Percentiles rank a stretch among this genome's conserved stretches.
phyloP scores from a whole-genome alignment of 2,113 vertebrate species.

The Aegotheles bennettii region DNA sequence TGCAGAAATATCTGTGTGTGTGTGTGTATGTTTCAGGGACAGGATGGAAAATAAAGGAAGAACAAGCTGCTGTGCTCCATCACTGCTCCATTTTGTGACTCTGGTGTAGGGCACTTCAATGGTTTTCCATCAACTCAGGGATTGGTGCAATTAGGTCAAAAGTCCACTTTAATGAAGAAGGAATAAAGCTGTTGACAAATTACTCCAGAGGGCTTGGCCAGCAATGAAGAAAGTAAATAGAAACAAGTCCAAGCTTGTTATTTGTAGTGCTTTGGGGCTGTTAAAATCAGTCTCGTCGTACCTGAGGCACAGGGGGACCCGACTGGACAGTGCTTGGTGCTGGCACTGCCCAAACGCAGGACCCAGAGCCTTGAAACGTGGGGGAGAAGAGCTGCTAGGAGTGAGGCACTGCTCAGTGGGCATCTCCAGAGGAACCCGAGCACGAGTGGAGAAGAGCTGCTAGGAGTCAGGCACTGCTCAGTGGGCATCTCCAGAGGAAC shows the following conservation, averaged over 20 bases:
- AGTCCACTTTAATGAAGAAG: neutral
- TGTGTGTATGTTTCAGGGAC: rapidly evolving
- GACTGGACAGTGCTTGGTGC: neutral
- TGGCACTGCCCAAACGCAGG: neutral
- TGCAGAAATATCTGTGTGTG: neutral
- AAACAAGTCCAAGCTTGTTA: neutral
- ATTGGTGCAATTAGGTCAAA: neutral
- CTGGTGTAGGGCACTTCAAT: neutral
- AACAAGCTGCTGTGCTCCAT: rapidly evolving
- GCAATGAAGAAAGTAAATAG: neutral
- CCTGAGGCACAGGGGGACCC: neutral
- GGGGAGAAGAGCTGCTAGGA: neutral
- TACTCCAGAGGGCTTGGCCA: neutral
- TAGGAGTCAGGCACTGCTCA: neutral
- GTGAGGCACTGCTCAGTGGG: neutral
- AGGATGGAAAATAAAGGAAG: neutral
- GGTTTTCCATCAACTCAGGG: neutral
- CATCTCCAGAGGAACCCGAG: neutral
- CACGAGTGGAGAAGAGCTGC: neutral
- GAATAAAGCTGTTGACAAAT: neutral
- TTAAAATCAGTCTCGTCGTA: neutral
- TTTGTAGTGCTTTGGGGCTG: neutral
- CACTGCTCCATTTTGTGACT: neutral
- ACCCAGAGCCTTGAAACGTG: rapidly evolving
- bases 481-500: neutral